phyloP scores from a whole-genome alignment of 1,140 invertebrate species.

The Thaumetopoea pityocampa region DNA sequence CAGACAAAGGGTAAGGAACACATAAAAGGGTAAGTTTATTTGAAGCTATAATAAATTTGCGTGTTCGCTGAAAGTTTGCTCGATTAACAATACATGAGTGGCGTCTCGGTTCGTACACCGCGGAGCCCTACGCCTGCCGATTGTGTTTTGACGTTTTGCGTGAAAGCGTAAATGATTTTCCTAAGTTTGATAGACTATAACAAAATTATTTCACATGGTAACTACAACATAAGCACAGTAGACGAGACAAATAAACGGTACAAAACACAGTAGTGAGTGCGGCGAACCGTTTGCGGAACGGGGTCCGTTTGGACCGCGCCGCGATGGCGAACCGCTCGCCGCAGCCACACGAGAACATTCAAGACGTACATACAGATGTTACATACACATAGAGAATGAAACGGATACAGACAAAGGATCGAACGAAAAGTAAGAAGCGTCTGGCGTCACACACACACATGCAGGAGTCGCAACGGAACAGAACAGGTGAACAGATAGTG shows the following conservation, averaged over 20 bases:
- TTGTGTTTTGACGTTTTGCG: slow-evolving; percentile 70
- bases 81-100: slow-evolving; percentile 57
- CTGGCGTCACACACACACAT: slow-evolving; percentile 69
- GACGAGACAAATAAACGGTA: slow-evolving; percentile 76
- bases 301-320: slow-evolving; percentile 27
- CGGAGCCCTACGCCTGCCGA: slow-evolving; percentile 56
- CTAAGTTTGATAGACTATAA: slow-evolving; percentile 65
- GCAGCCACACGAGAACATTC: slow-evolving; percentile 70
- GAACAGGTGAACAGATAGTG: slow-evolving; percentile 75
- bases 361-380: slow-evolving; percentile 78
- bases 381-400: slow-evolving; percentile 78
- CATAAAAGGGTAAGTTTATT: slow-evolving; percentile 76
- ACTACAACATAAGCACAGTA: slow-evolving; percentile 74
- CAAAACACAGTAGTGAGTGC: slow-evolving; percentile 60
- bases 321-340: slow-evolving; percentile 41
- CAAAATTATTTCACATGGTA: slow-evolving; percentile 66
- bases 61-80: slow-evolving; percentile 71
- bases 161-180: slow-evolving; percentile 76
- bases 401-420: slow-evolving; percentile 75
- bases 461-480: slow-evolving; percentile 70
- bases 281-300: slow-evolving; percentile 38
- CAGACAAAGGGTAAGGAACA: slow-evolving; percentile 79
- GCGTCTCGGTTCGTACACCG: slow-evolving; percentile 61
- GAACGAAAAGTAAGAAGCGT: slow-evolving; percentile 69
- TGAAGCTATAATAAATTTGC: slow-evolving; percentile 72